Base-by-base conservation (phyloP, 2,113 vertebrate species). In the Tachysurus vachellii region DNA sequence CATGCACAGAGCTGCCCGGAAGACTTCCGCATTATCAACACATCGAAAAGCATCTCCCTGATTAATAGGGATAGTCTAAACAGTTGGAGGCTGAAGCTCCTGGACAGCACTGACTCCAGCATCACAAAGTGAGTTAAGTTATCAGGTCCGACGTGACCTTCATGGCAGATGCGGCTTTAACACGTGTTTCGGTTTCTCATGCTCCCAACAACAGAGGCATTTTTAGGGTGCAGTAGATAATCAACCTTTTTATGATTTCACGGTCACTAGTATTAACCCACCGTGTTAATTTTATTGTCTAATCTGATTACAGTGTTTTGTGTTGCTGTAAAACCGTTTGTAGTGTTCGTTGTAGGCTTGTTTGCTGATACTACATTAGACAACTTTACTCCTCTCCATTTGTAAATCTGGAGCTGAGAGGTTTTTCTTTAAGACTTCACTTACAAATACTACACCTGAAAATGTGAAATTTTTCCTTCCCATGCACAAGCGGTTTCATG, bases 11-110 rank as follows among this genome's bases (percentile, higher is more conserved):
- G 47, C 5, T 92, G 94, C 87, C 94, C 97, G 75, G 97, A 97
- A 93, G 98, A 99, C 95, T 99, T 99, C 94, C 96, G 98, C 91
- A 94, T 94, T 90, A 91, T 97, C 92, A 96, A 96, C 92, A 92
- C 96, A 94, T 93, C 91, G 81, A 96, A 95, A 94, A 96, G 96
- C 87, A 96, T 97, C 90, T 96, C 96, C 88, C 93, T 95, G 88
- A 97, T 99, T 93, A 99, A 96, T 92, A 94, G 95, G 88, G 97
- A 98, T 88, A 96, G 95, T 85, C 94, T 99, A 94, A 96, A 97
- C 89, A 93, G 94, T 57, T 99, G 97, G 97, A 96, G 96, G 92
- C 94, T 97, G 88, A 98, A 96, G 92, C 95, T 99, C 85, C 95
- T 95, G 91, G 97, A 97, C 94, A 96, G 90, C 92, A 94, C 95